phyloP scores from a whole-genome alignment of 2,888 invertebrate genomes.

The Napeogenes sylphis region DNA sequence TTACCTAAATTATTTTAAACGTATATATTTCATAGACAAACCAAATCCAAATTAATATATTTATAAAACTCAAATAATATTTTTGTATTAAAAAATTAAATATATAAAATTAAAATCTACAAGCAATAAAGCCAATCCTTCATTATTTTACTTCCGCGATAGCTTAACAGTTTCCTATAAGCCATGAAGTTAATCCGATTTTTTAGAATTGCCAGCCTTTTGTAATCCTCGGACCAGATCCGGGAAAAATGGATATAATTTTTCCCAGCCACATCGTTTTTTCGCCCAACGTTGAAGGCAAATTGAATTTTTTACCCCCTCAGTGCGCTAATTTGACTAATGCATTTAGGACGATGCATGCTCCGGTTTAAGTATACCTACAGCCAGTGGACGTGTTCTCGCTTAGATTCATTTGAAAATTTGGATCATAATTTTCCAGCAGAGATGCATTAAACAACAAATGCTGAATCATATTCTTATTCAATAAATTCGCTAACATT shows the following conservation, averaged over 20 bases:
- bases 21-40: no score
- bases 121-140: conserved; percentile 11
- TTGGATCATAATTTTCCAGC: no score
- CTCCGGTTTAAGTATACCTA: conserved; percentile 29
- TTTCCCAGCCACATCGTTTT: conserved; percentile 58
- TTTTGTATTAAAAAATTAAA: no score
- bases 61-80: no score
- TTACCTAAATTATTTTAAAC: no score
- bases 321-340: conserved; percentile 73
- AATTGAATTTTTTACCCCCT: conserved; percentile 75
- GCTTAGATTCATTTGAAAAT: not conserved
- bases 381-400: not conserved
- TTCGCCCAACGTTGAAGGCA: conserved; percentile 60
- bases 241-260: conserved; percentile 70
- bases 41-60: no score
- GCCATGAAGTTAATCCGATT: conserved; percentile 67
- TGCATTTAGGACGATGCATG: conserved; percentile 69
- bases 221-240: conserved; percentile 54
- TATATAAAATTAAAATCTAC: conserved; percentile 10
- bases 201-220: conserved; percentile 47
- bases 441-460: no score
- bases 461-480: no score
- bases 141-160: conserved; percentile 20
- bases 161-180: conserved; percentile 52
- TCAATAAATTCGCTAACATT: no score